Conservation (phyloP, 2,797 vertebrate genomes). For the Aplochiton taeniatus region DNA sequence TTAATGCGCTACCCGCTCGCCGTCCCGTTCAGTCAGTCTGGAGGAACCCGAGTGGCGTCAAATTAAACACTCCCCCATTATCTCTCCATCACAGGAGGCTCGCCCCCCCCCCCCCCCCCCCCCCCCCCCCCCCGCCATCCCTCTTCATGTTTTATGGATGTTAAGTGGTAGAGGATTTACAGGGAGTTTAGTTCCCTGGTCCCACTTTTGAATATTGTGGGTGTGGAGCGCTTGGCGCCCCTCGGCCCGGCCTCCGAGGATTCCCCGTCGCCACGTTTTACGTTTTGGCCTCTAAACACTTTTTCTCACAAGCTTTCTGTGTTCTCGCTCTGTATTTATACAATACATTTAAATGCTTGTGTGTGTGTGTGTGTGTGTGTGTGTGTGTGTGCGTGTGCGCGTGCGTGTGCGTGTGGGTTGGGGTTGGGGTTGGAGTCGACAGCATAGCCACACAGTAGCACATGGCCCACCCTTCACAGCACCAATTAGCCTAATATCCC, state of each 20-base stretch:
- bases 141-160: conserved; percentile 65
- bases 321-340: not conserved
- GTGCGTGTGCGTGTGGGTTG: too few relatives aligned
- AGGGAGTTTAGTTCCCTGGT: conserved; percentile 60
- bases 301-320: conserved; percentile 6
- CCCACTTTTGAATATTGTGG: conserved; percentile 59
- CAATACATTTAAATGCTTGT: too few relatives aligned
- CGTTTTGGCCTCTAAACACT: not conserved
- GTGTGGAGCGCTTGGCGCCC: conserved; percentile 44
- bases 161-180: conserved; percentile 62
- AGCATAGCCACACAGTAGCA: too few relatives aligned
- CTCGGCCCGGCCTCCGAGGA: conserved; percentile 29
- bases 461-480: too few relatives aligned
- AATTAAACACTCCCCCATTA: conserved; percentile 22
- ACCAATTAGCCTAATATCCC: too few relatives aligned
- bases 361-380: too few relatives aligned
- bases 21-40: not conserved
- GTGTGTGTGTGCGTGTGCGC: too few relatives aligned
- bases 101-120: not conserved
- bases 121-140: conserved; percentile 1
- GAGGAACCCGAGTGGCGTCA: conserved; percentile 6
- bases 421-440: conserved; percentile 14
- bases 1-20: not conserved
- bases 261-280: not conserved
- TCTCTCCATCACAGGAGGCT: conserved; percentile 8